These are phyloP conservation scores for Drosophila mimica DNA, from an alignment of 2,888 invertebrate genomes.

Conservation along the genomic window DNA sequence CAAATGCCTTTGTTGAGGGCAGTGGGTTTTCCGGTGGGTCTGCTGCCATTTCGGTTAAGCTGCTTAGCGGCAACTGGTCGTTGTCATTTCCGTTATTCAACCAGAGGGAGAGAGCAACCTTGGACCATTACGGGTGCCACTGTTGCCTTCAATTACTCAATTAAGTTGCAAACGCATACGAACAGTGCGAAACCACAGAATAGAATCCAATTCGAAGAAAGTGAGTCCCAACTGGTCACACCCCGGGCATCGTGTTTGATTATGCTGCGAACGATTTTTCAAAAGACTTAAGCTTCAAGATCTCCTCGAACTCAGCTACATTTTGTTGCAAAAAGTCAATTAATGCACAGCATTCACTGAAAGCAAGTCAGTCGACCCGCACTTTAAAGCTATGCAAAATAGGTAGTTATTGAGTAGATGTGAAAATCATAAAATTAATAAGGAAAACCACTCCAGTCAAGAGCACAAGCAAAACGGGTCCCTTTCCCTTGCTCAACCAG, in stretches of 20 bases:
- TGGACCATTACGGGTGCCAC: conserved; percentile 23
- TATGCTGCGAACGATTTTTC: background rate
- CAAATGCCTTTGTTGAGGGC: conserved; percentile 32
- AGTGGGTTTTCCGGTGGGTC: conserved; percentile 1
- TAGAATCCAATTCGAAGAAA: conserved; percentile 1
- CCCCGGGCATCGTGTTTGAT: background rate
- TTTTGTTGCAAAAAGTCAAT: background rate
- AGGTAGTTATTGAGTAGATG: no score
- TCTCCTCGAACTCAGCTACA: background rate
- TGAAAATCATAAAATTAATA: background rate
- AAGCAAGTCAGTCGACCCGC: background rate
- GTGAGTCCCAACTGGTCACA: background rate
- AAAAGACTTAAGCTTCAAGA: background rate
- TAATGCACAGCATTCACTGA: background rate
- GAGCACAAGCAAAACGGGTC: background rate
- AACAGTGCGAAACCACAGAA: conserved; percentile 10
- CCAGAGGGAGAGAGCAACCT: background rate
- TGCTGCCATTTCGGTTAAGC: conserved; percentile 40
- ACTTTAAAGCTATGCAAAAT: background rate
- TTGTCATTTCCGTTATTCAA: conserved; percentile 20
- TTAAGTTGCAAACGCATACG: conserved; percentile 60
- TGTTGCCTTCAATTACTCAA: conserved; percentile 56
- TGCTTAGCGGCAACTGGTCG: conserved; percentile 66
- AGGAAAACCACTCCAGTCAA: background rate
- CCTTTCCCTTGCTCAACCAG: background rate